Conservation (phyloP, 2,797 vertebrate genomes). For the Pteropus rufus region DNA sequence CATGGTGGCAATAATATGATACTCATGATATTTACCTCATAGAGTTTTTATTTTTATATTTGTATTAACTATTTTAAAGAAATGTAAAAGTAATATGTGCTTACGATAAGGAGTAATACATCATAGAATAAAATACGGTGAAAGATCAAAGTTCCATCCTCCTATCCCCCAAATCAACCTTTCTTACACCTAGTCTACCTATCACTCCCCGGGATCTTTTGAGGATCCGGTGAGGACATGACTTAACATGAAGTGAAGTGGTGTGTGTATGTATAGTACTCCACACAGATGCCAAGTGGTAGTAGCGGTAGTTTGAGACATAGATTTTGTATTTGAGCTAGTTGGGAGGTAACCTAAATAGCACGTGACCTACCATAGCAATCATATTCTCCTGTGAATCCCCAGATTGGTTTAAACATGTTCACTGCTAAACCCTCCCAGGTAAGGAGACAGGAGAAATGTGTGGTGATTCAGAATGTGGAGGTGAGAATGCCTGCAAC, state of each 20-base stretch:
- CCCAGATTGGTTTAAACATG: neutral
- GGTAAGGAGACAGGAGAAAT: neutral
- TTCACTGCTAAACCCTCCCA: neutral
- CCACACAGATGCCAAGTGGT: neutral
- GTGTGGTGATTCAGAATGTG: neutral
- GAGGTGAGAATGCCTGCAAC: neutral
- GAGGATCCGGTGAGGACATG: neutral
- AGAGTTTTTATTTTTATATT: slow-evolving; percentile 14
- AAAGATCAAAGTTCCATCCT: neutral
- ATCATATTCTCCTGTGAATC: neutral
- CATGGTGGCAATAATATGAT: neutral
- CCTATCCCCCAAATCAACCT: neutral
- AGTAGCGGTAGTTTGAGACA: neutral
- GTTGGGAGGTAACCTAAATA: neutral
- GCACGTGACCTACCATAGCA: neutral
- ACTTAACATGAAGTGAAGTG: neutral
- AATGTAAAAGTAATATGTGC: neutral
- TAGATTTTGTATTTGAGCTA: neutral
- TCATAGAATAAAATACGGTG: neutral
- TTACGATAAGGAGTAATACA: neutral
- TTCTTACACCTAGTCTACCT: neutral
- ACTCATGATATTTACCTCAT: neutral
- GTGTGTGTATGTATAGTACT: neutral
- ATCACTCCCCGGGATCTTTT: neutral
- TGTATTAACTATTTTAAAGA: slow-evolving; percentile 36